Conservation (phyloP, 2,888 invertebrate species). For the Lithophane socia region DNA sequence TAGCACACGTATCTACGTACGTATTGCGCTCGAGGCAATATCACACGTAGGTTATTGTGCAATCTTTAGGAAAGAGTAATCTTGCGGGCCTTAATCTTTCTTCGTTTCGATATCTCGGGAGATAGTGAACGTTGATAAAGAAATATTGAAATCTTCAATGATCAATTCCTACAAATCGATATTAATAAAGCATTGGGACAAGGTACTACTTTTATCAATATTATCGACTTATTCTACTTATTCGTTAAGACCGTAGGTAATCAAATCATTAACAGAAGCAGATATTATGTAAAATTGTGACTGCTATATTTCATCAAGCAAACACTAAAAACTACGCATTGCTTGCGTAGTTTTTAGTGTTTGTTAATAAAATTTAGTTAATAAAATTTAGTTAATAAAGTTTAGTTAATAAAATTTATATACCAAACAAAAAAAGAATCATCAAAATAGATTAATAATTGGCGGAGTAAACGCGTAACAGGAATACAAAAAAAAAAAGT, state of each 20-base stretch:
- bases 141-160: neutral
- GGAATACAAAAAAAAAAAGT: no score
- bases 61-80: constrained; percentile 15
- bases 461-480: no score
- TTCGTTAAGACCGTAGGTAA: neutral
- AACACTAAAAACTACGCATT: no score
- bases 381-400: no score
- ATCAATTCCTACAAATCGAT: constrained; percentile 6
- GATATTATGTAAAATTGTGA: neutral
- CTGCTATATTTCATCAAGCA: neutral
- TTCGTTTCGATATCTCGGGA: neutral
- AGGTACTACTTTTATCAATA: neutral
- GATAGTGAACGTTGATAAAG: neutral
- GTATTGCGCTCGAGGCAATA: neutral
- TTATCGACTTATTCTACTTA: neutral
- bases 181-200: neutral
- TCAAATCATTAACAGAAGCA: neutral
- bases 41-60: constrained; percentile 25
- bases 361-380: no score
- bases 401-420: no score
- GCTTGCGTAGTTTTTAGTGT: no score
- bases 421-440: no score
- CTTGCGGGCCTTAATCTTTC: constrained; percentile 10
- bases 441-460: no score
- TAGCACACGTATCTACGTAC: constrained; percentile 33